Evolutionary conservation across 1,140 invertebrate genomes (phyloP), one percentile per base, ranked within the genome.

Genomic region (Aphidius ervi): DNA sequence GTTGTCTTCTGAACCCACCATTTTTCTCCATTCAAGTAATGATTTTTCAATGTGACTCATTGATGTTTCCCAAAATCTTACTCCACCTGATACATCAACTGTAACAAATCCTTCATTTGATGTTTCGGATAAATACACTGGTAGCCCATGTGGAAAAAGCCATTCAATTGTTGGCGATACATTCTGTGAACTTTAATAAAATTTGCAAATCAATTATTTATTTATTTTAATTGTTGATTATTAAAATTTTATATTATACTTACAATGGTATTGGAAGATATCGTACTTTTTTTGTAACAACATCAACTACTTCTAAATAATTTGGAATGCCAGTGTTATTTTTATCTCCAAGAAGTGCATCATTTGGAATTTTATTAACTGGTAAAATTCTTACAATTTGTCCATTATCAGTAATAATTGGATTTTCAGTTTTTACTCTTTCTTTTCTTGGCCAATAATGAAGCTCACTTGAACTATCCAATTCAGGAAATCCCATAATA

Each of bases 61-160:
- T 5, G 77, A 78, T 41, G 82, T 82, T 73, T 89, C 84, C 86
- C 85, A 89, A 9, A 86, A 66, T 42, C 85, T 73, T 40, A 88
- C 74, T 62, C 79, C 81, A 3, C 87, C 87, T 53, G 75, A 75
- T 5, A 74, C 72, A 67, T 89, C 87, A 10, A 87, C 82, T 3
- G 85, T 85, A 10, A 86, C 79, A 45, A 88, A 63, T 46, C 68
- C 67, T n/a, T 75, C 62, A 53, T 73, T 73, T 10, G 73, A 71
- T 56, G 68, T 78, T 31, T 58, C 0, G 5, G 74, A 67, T 7
- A 68, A 65, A 49, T 74, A 72, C 23, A 75, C 46, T 5, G 74
- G 72, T 59, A 70, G 47, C 7, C 70, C 68, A 75, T 82, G 67
- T 77, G 81, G 63, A 77, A 81, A 70, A 67, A 82, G 56, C 75